These are phyloP conservation scores for Riptortus pedestris DNA, from an alignment of 1,140 invertebrate genomes.

Conservation along the genomic window DNA sequence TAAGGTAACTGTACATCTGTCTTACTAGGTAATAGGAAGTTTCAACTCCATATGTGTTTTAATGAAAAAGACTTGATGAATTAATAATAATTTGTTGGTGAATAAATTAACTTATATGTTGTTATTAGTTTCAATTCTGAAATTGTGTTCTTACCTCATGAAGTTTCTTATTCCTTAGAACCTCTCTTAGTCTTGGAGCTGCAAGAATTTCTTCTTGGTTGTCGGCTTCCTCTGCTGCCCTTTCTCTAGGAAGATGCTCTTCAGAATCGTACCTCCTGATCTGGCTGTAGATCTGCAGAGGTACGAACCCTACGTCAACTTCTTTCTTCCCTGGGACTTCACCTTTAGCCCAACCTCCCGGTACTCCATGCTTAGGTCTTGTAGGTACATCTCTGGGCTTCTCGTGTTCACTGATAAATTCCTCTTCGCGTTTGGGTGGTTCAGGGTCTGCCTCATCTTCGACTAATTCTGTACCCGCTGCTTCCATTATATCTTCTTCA, in stretches of 20 bases:
- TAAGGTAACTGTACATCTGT: too few species aligned
- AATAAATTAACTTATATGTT: too few species aligned
- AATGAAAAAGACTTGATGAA: too few species aligned
- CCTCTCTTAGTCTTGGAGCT: constrained; percentile 50
- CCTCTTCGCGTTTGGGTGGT: not conserved
- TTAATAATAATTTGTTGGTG: too few species aligned
- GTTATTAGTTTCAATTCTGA: too few species aligned
- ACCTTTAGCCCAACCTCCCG: constrained; percentile 42
- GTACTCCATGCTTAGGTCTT: constrained; percentile 40
- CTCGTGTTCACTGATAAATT: constrained; percentile 38
- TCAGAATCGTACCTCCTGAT: constrained; percentile 48
- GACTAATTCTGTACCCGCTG: not conserved
- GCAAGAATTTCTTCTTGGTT: constrained; percentile 49
- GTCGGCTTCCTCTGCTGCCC: constrained; percentile 44
- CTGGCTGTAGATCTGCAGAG: constrained; percentile 54
- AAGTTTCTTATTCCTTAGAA: constrained; percentile 55
- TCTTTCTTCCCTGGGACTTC: constrained; percentile 33
- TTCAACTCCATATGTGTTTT: too few species aligned
- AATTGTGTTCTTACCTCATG: constrained; percentile 40
- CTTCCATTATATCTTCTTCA: not conserved
- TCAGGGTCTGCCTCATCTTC: not conserved
- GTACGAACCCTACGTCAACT: constrained; percentile 47
- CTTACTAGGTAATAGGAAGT: too few species aligned
- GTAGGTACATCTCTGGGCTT: constrained; percentile 39
- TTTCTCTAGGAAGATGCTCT: constrained; percentile 46